Evolutionary conservation across 1,140 invertebrate species (phyloP), one percentile per base, ranked within the genome.

Genomic region (Zelostemma sp.): DNA sequence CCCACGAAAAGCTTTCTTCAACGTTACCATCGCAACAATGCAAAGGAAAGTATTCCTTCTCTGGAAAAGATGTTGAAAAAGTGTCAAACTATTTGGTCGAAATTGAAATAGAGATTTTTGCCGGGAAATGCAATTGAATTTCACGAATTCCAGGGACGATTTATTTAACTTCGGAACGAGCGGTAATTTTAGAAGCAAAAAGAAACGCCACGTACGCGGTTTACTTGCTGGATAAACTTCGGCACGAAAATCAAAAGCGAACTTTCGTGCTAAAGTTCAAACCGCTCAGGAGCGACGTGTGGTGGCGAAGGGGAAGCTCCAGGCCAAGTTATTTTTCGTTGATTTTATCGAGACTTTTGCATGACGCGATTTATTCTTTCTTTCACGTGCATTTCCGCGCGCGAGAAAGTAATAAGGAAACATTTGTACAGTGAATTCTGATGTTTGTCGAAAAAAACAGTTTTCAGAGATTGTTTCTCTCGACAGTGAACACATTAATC

Each of bases 211-310:
- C 48, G 48, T 50, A 53, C 49, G 49, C 19, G 35, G 16, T 33
- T 41, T 17, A 19, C 33, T 16, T 35, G 16, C 33, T 50, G 21
- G 28, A 35, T 50, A 16, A 50, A 50, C 48, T 53, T 40, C 25
- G 15, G 33, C 49, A 40, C 15, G 16, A 12, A 19, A 19, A 53
- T 33, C 35, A 33, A n/a, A 21, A 21, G 49, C 35, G 35, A 40
- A 53, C 49, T 53, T 21, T 53, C 49, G 49, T 53, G 35, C 35
- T 40, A 50, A 35, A 35, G 48, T 50, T 50, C 48, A 50, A 50
- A 50, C 48, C 28, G 48, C 48, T 35, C 28, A 31, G 4, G 14
- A 14, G 33, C 14, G 48, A 48, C 15, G 45, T 9, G 16, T 15
- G n/a, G n/a, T 19, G 45, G 45, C 6, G 45, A 47, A 47, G 12